These are phyloP conservation scores for Notolabrus celidotus DNA, from an alignment of 2,797 vertebrate species.

Conservation along the genomic window DNA sequence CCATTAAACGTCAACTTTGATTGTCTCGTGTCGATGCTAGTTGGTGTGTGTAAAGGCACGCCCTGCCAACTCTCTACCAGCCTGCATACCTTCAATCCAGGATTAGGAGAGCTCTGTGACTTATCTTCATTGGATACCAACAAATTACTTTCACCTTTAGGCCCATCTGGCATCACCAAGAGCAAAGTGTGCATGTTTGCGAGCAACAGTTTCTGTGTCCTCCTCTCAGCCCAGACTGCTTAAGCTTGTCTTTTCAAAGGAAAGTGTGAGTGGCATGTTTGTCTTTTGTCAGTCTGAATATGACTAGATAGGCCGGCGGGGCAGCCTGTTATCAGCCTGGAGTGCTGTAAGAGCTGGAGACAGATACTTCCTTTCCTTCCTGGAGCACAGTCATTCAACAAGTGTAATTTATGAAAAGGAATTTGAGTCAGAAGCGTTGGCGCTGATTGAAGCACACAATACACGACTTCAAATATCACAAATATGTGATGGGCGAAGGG, in stretches of 20 bases:
- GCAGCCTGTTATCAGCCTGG: constrained; percentile 56
- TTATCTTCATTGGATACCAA: constrained; percentile 9
- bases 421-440: constrained; percentile 12
- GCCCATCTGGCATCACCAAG: background rate
- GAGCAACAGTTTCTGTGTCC: constrained; percentile 47
- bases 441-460: constrained; percentile 6
- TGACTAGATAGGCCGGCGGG: constrained; percentile 38
- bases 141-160: constrained; percentile 13
- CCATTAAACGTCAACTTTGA: constrained; percentile 41
- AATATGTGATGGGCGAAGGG: background rate
- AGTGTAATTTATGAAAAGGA: constrained; percentile 35
- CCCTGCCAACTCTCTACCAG: constrained; percentile 34
- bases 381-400: constrained; percentile 36
- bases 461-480: background rate
- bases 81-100: constrained; percentile 25
- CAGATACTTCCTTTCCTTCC: background rate
- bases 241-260: constrained; percentile 54
- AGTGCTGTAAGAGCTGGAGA: constrained; percentile 21
- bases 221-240: constrained; percentile 20
- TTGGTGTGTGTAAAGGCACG: constrained; percentile 56
- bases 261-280: constrained; percentile 60
- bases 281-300: constrained; percentile 56
- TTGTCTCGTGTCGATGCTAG: constrained; percentile 27
- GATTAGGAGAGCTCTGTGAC: constrained; percentile 5
- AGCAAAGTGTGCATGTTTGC: constrained; percentile 1